phyloP scores from a whole-genome alignment of 2,797 vertebrate species.

The Australoheros facetus region DNA sequence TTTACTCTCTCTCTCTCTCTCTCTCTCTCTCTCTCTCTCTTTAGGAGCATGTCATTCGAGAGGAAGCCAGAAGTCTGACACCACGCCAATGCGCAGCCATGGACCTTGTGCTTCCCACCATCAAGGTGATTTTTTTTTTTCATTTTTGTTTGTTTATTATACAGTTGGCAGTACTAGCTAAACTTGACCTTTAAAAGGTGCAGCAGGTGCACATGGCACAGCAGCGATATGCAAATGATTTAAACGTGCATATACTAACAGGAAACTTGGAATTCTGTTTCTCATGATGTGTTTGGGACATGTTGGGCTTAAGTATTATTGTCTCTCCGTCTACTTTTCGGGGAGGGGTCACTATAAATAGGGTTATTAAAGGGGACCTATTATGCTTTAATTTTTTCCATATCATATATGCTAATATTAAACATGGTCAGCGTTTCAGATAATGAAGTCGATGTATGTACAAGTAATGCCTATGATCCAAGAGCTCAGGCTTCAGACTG shows the following conservation, averaged over 20 bases:
- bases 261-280: not conserved
- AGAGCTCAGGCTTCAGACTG: too few relatives aligned
- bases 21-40: too few relatives aligned
- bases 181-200: constrained; percentile 23
- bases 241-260: not conserved
- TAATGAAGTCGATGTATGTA: not conserved
- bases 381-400: not conserved
- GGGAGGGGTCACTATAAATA: not conserved
- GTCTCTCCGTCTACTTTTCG: not conserved
- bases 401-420: not conserved
- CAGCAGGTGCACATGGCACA: not conserved
- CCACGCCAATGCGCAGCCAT: constrained; percentile 92
- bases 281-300: not conserved
- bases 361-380: not conserved
- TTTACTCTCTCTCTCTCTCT: constrained; percentile 14
- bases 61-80: constrained; percentile 91
- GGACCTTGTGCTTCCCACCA: constrained; percentile 94
- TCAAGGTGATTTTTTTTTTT: constrained; percentile 86
- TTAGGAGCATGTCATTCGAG: constrained; percentile 95
- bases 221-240: constrained; percentile 10
- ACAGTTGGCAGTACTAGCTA: not conserved
- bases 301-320: not conserved
- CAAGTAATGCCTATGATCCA: not conserved
- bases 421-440: not conserved
- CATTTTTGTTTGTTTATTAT: not conserved